phyloP scores from a whole-genome alignment of 30 jellyfish, hydroid and myxozoan genomes.

The Aurelia coerulea region DNA sequence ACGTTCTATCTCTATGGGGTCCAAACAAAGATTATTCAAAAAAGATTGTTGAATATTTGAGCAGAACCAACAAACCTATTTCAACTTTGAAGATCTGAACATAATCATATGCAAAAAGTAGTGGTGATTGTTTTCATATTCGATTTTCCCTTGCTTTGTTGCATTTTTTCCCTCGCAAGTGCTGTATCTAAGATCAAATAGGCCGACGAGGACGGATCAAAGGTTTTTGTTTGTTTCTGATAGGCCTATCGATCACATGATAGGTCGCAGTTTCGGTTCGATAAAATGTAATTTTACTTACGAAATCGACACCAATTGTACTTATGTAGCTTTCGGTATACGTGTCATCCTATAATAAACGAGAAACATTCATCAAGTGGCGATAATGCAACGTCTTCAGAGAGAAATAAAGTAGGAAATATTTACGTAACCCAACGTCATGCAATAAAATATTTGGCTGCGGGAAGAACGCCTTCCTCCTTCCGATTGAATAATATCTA shows the following conservation, averaged over 20 bases:
- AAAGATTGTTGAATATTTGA: too few species aligned
- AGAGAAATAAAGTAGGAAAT: background rate
- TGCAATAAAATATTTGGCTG: too few species aligned
- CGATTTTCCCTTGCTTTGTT: too few species aligned
- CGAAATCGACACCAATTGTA: conserved; percentile 99
- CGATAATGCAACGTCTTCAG: too few species aligned
- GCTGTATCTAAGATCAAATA: background rate
- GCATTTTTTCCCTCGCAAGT: too few species aligned
- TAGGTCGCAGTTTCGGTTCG: background rate
- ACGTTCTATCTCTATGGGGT: too few species aligned
- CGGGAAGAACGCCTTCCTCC: conserved; percentile 47
- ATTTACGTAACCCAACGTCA: too few species aligned
- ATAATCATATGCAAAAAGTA: too few species aligned
- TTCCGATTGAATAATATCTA: background rate
- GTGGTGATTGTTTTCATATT: too few species aligned
- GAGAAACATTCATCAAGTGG: background rate
- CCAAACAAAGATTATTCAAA: too few species aligned
- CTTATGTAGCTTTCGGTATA: conserved; percentile 99
- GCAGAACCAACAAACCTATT: too few species aligned
- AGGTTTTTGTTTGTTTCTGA: background rate
- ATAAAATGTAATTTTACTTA: conserved; percentile 53
- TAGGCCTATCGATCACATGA: conserved; percentile 15
- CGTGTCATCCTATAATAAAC: conserved; percentile 91
- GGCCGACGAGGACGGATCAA: background rate
- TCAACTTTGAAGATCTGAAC: too few species aligned